These are phyloP conservation scores for Cheilinus undulatus DNA, from an alignment of 2,113 vertebrate species.

Conservation along the genomic window DNA sequence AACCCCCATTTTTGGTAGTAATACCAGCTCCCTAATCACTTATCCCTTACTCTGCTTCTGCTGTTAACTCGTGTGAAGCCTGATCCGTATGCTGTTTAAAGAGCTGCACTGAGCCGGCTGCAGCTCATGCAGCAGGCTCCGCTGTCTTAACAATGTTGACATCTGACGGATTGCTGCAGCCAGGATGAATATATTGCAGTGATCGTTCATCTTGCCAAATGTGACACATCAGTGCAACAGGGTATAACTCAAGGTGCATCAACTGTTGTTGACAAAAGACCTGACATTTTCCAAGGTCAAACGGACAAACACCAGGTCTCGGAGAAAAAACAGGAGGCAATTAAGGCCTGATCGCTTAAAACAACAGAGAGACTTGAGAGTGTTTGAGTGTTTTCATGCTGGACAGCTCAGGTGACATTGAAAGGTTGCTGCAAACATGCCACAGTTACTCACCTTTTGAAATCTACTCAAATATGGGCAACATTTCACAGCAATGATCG, in stretches of 20 bases:
- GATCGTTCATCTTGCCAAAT: slow-evolving; percentile 81
- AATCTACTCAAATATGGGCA: slow-evolving; percentile 1
- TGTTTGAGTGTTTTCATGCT: slow-evolving; percentile 14
- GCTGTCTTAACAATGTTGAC: slow-evolving; percentile 38
- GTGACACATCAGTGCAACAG: slow-evolving; percentile 72
- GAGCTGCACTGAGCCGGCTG: slow-evolving; percentile 1
- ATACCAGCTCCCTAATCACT: not conserved
- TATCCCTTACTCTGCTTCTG: not conserved
- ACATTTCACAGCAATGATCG: too few species aligned
- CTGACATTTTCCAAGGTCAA: slow-evolving; percentile 63
- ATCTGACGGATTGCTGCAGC: slow-evolving; percentile 76
- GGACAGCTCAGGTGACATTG: slow-evolving; percentile 23
- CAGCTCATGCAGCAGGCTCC: slow-evolving; percentile 1
- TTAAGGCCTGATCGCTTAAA: slow-evolving; percentile 38
- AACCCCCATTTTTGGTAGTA: not conserved
- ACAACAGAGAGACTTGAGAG: not conserved
- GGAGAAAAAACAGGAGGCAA: slow-evolving; percentile 24
- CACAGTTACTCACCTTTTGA: not conserved
- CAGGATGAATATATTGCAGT: slow-evolving; percentile 75
- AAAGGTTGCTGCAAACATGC: slow-evolving; percentile 2
- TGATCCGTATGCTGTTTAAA: slow-evolving; percentile 16
- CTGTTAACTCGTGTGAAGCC: slow-evolving; percentile 1
- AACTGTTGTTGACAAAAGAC: slow-evolving; percentile 51
- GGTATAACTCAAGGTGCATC: slow-evolving; percentile 75
- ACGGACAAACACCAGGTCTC: slow-evolving; percentile 16